These are phyloP conservation scores for Albula glossodonta DNA, from an alignment of 2,113 vertebrate species.

Conservation along the genomic window DNA sequence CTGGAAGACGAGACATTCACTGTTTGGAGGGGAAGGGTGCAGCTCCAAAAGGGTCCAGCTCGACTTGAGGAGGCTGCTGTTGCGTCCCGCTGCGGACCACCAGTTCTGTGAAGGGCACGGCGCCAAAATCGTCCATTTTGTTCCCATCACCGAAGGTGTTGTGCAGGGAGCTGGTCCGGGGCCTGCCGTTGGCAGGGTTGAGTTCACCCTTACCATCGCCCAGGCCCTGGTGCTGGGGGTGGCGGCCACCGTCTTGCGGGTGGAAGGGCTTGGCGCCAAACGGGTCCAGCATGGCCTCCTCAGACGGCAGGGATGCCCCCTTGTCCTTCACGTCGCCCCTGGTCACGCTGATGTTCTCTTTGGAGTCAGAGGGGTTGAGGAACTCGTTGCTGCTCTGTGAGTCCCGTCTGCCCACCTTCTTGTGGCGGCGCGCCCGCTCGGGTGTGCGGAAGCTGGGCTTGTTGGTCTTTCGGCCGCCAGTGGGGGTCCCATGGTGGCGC, in stretches of 20 bases:
- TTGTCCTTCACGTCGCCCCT: conserved; percentile 79
- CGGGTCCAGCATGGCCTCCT: conserved; percentile 80
- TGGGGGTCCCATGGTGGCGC: conserved; percentile 88
- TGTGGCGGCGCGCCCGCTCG: conserved; percentile 83
- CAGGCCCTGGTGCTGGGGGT: conserved; percentile 75
- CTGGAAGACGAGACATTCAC: conserved; percentile 63
- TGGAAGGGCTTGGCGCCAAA: conserved; percentile 94
- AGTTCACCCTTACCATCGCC: conserved; percentile 72
- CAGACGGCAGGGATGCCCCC: conserved; percentile 63
- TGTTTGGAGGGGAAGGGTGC: conserved; percentile 94
- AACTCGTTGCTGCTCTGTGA: conserved; percentile 97
- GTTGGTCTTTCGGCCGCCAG: conserved; percentile 71
- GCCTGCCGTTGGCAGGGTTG: conserved; percentile 57
- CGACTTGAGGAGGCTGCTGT: conserved; percentile 70
- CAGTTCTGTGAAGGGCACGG: conserved; percentile 89
- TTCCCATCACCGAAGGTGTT: conserved; percentile 63
- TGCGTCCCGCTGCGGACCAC: conserved; percentile 68
- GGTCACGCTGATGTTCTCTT: conserved; percentile 89
- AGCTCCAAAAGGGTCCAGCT: conserved; percentile 95
- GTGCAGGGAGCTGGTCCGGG: conserved; percentile 72
- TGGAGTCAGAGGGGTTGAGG: conserved; percentile 88
- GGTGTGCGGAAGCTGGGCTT: conserved; percentile 90
- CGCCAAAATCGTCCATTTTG: conserved; percentile 91
- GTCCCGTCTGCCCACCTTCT: conserved; percentile 84
- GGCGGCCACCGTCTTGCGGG: conserved; percentile 73